Conservation (phyloP, 2,113 vertebrate species). For the Pelusios castaneus region DNA sequence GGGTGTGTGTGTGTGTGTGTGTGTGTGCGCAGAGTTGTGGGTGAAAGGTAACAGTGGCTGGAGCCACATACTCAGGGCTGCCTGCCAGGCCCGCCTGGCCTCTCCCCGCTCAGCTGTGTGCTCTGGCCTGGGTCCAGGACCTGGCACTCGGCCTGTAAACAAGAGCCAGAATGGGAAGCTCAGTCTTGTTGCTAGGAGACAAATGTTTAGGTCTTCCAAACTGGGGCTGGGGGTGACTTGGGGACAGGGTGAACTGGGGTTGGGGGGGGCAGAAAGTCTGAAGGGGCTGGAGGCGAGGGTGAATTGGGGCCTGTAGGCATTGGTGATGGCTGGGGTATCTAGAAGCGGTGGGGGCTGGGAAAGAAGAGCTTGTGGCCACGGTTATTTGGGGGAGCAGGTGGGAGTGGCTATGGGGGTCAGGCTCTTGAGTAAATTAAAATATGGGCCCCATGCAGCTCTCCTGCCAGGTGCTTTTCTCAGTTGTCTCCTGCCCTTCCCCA, state of each 20-base stretch:
- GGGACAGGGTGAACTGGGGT: background rate
- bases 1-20: no score
- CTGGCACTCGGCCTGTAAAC: background rate
- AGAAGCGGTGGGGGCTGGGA: no score
- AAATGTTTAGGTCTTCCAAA: background rate
- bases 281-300: no score
- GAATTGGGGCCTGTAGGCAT: background rate
- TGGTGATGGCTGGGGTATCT: background rate
- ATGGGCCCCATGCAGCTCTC: background rate
- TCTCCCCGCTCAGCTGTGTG: background rate
- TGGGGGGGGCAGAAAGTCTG: no score
- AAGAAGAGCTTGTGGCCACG: background rate
- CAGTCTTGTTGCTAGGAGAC: conserved; percentile 1
- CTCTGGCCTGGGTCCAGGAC: background rate
- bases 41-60: background rate
- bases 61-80: background rate
- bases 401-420: background rate
- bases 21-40: background rate
- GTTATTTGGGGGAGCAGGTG: background rate
- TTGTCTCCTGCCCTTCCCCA: background rate
- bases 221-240: background rate
- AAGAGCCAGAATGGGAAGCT: background rate
- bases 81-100: background rate
- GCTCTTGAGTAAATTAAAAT: background rate
- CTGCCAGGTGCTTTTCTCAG: background rate